Evolutionary conservation across 2,797 vertebrate genomes (phyloP), one percentile per base, ranked within the genome.

Genomic region (Bradypus variegatus): DNA sequence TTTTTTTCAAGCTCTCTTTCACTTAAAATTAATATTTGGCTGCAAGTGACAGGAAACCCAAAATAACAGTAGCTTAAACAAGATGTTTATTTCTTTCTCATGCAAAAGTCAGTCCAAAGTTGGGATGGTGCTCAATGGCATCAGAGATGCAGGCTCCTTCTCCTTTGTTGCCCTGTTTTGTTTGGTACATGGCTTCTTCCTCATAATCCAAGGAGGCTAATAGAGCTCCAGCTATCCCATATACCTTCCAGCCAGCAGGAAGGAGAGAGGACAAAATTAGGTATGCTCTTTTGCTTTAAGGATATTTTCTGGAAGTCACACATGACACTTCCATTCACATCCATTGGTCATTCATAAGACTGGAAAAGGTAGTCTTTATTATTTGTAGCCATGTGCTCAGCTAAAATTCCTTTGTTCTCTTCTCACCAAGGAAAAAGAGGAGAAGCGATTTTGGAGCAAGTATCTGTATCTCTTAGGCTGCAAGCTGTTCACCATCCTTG

Each of bases 21-120:
- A 29, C 41, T 82, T 81, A 67, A 36, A n/a, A n/a, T 90, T 82
- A n/a, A 27, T 80, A 72, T 93, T n/a, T 33, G 83, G 73, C 53
- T 77, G n/a, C 33, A 65, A 86, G 13, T 25, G 65, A 41, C 82
- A 72, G 55, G 75, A 73, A 91, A 90, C 65, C 64, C 50, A 48
- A 84, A 83, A 62, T 67, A 82, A 90, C 2, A 36, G 18, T 31
- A 60, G 13, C 58, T 89, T 85, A 65, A 86, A 45, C 75, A 70
- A 67, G 69, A 90, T 53, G 25, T 76, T 75, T 65, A 12, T 62
- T 58, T 78, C 33, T 67, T 58, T 50, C 31, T 58, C 38, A 48
- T 4, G 18, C 29, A 53, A 81, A 89, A 70, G 31, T 18, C 58
- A 41, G 38, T 85, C 11, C 60, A 80, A 55, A 36, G 36, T 25